phyloP scores from a whole-genome alignment of 2,888 invertebrate genomes.

The Encarsia formosa region DNA sequence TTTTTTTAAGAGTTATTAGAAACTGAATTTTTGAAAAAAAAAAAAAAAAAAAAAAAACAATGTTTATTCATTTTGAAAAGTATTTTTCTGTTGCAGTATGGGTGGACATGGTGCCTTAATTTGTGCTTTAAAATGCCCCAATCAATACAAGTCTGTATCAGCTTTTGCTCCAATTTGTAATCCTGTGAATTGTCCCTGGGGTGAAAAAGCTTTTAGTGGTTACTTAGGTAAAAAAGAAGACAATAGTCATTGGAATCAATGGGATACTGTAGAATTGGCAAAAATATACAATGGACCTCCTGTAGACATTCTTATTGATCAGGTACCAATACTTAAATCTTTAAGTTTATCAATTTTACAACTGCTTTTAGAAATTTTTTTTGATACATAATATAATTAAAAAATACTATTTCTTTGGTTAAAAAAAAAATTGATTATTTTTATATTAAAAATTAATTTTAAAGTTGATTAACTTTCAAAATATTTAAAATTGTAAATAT shows the following conservation, averaged over 20 bases:
- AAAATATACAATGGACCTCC: conserved; percentile 79
- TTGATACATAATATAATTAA: too few species aligned
- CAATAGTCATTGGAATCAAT: conserved; percentile 64
- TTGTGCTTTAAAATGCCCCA: conserved; percentile 86
- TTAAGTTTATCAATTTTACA: neutral
- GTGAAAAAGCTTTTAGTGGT: conserved; percentile 76
- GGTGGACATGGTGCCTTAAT: conserved; percentile 96
- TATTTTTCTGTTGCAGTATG: too few species aligned
- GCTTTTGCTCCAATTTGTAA: conserved; percentile 95
- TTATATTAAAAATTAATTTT: neutral
- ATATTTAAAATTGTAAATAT: neutral
- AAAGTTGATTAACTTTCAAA: neutral
- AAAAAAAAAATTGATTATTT: too few species aligned
- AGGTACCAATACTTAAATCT: conserved; percentile 56
- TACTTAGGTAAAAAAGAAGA: conserved; percentile 69
- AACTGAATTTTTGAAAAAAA: too few species aligned
- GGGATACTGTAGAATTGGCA: conserved; percentile 85
- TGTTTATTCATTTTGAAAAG: too few species aligned
- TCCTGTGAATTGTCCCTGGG: conserved; percentile 82
- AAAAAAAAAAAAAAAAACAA: too few species aligned
- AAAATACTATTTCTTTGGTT: too few species aligned
- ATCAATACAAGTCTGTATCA: conserved; percentile 80
- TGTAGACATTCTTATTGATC: conserved; percentile 82
- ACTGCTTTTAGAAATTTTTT: too few species aligned
- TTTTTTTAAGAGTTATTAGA: too few species aligned